Evolutionary conservation across 2,888 invertebrate species (phyloP).

Genomic region (Andrena haemorrhoa): DNA sequence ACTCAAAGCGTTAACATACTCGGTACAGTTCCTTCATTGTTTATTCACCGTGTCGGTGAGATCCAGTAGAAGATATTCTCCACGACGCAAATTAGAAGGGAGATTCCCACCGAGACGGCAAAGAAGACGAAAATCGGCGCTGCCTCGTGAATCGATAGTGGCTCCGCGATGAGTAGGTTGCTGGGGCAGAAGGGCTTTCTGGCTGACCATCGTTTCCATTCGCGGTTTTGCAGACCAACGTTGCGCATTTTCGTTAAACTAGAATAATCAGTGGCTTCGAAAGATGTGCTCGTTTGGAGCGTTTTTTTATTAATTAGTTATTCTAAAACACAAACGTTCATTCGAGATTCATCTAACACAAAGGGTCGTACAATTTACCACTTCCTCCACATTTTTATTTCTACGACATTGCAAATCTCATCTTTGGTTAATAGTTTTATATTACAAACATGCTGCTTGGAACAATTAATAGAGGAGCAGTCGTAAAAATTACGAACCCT

Average conservation of each 20-base stretch:
- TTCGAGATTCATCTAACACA: too few relatives aligned
- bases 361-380: too few relatives aligned
- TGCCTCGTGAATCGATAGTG: conserved; percentile 77
- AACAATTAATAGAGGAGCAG: too few relatives aligned
- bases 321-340: too few relatives aligned
- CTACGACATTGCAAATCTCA: too few relatives aligned
- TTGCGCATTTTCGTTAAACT: conserved; percentile 75
- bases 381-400: too few relatives aligned
- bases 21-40: neutral
- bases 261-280: conserved; percentile 5
- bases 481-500: too few relatives aligned
- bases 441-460: too few relatives aligned
- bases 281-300: neutral
- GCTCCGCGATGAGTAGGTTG: conserved; percentile 73
- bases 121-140: conserved; percentile 75
- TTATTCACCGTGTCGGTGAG: conserved; percentile 29
- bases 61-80: conserved; percentile 60
- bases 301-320: too few relatives aligned
- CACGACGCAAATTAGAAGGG: conserved; percentile 66
- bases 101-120: conserved; percentile 64
- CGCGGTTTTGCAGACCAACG: conserved; percentile 74
- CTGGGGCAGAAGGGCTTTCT: conserved; percentile 76
- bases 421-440: too few relatives aligned
- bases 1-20: neutral
- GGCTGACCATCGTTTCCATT: conserved; percentile 76